phyloP scores from a whole-genome alignment of 2,113 vertebrate genomes.

The Tylochromis polylepis region DNA sequence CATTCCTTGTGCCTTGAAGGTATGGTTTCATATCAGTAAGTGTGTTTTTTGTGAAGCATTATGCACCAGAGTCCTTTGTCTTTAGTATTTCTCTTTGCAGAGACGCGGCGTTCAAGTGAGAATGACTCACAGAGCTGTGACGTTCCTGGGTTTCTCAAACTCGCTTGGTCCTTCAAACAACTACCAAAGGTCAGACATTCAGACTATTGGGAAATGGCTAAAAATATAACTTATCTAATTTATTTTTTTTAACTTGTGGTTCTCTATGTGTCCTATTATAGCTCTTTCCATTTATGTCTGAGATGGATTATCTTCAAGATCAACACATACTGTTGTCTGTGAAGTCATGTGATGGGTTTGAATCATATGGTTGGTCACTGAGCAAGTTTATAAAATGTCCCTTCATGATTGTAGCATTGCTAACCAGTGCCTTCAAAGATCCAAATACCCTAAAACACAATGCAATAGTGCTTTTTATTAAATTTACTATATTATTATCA shows the following conservation, averaged over 20 bases:
- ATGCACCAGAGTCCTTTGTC: accelerated
- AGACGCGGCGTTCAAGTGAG: constrained; percentile 75
- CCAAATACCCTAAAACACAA: neutral
- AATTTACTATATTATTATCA: neutral
- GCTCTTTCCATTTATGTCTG: constrained; percentile 77
- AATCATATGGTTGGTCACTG: constrained; percentile 80
- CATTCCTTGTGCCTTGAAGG: constrained; percentile 82
- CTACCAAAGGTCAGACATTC: constrained; percentile 76
- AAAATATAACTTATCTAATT: neutral
- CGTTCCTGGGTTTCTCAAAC: constrained; percentile 79
- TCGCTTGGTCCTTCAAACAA: constrained; percentile 81
- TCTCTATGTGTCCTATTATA: constrained; percentile 29
- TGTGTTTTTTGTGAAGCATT: neutral
- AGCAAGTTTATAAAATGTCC: neutral
- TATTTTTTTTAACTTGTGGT: neutral
- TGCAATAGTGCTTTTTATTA: neutral
- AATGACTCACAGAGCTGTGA: constrained; percentile 82
- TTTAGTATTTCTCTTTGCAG: constrained; percentile 54
- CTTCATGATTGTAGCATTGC: neutral
- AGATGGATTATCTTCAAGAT: constrained; percentile 80
- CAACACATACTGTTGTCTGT: constrained; percentile 84
- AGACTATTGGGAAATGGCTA: neutral
- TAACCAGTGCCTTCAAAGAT: neutral
- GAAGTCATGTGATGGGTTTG: constrained; percentile 85
- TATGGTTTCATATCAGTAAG: neutral